phyloP scores from a whole-genome alignment of 1,140 invertebrate genomes.

The Drosophila oshimai region DNA sequence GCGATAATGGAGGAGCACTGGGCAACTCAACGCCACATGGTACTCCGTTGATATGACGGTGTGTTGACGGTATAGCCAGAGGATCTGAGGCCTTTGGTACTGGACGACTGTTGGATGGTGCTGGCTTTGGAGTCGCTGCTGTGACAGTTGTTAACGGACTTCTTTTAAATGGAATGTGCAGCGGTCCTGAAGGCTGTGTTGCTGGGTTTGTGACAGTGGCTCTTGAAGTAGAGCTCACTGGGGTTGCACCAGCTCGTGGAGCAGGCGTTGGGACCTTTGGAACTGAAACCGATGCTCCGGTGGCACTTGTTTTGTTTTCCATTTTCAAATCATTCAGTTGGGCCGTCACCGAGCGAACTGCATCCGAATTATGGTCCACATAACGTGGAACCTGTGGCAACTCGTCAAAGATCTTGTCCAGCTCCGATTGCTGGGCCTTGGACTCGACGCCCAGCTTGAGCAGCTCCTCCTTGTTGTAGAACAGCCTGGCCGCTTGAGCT shows the following conservation, averaged over 20 bases:
- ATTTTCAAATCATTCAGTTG: constrained; percentile 38
- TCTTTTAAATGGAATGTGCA: too few relatives aligned
- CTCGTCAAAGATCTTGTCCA: constrained; percentile 56
- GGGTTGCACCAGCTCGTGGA: too few relatives aligned
- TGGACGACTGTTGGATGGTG: neutral
- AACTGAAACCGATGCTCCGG: neutral
- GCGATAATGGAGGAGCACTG: constrained; percentile 1
- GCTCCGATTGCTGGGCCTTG: constrained; percentile 17
- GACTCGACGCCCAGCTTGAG: constrained; percentile 6
- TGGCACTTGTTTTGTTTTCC: neutral
- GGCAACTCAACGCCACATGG: neutral
- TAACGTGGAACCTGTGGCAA: constrained; percentile 49
- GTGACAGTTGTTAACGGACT: too few relatives aligned
- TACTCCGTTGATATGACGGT: neutral
- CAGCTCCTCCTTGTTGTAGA: constrained; percentile 51
- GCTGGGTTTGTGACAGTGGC: too few relatives aligned
- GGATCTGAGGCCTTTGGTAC: neutral
- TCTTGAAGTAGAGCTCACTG: too few relatives aligned
- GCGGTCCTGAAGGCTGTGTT: too few relatives aligned
- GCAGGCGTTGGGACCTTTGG: too few relatives aligned
- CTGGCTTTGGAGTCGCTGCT: neutral
- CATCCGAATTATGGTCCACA: constrained; percentile 20
- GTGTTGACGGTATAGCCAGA: neutral
- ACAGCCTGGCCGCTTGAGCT: constrained; percentile 10
- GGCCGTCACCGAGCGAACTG: constrained; percentile 13